phyloP scores from a whole-genome alignment of 37 sponge, comb jelly and placozoan genomes.

The Cladorhizidae sp. region DNA sequence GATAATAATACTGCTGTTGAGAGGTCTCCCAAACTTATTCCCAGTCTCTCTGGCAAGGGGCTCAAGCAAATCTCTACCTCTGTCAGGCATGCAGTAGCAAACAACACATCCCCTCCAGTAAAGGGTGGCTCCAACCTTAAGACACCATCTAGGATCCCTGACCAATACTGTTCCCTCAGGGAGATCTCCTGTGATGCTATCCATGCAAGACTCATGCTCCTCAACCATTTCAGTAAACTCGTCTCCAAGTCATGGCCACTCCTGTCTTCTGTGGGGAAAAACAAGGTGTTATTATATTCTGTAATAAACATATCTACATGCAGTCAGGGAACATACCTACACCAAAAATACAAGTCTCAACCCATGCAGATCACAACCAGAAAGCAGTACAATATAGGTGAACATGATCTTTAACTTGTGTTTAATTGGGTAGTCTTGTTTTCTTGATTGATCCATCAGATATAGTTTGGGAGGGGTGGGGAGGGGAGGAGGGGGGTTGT shows the following conservation, averaged over 20 bases:
- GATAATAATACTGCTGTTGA: slow-evolving; percentile 5
- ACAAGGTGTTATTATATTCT: too few relatives aligned
- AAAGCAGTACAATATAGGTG: too few relatives aligned
- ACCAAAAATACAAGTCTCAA: too few relatives aligned
- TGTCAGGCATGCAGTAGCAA: slow-evolving; percentile 52
- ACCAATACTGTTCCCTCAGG: slow-evolving; percentile 54
- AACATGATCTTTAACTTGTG: too few relatives aligned
- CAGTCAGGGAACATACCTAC: too few relatives aligned
- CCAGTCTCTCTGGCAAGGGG: slow-evolving; percentile 43
- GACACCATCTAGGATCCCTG: slow-evolving; percentile 58
- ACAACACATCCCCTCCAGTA: slow-evolving; percentile 44
- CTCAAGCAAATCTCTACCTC: slow-evolving; percentile 82
- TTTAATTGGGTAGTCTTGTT: too few relatives aligned
- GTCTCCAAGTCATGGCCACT: slow-evolving; percentile 74
- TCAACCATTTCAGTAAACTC: slow-evolving; percentile 64
- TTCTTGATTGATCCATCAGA: too few relatives aligned
- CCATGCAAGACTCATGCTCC: slow-evolving; percentile 53
- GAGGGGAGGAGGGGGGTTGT: too few relatives aligned
- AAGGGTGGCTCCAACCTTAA: slow-evolving; percentile 22
- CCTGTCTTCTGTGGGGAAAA: slow-evolving; percentile 12
- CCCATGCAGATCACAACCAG: too few relatives aligned
- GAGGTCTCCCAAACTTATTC: slow-evolving; percentile 50
- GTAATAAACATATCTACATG: too few relatives aligned
- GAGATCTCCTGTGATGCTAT: slow-evolving; percentile 53
- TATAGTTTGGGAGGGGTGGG: too few relatives aligned